phyloP scores from a whole-genome alignment of 2,888 invertebrate genomes.

The Acleris sparsana region DNA sequence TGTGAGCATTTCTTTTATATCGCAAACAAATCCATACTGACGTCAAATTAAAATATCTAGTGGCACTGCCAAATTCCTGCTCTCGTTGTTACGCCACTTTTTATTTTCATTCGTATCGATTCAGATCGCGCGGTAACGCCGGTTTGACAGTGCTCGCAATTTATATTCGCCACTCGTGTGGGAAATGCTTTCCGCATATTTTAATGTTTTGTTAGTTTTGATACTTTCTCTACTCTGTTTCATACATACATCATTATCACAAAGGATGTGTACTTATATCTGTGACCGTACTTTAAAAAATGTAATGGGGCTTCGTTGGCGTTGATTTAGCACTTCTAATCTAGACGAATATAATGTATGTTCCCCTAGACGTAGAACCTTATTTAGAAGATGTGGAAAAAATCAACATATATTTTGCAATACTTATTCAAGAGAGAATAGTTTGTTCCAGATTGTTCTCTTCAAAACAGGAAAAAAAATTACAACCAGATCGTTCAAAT shows the following conservation, averaged over 20 bases:
- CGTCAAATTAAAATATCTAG: slow-evolving; percentile 31
- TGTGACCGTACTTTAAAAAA: too few species aligned
- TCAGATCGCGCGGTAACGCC: slow-evolving; percentile 8
- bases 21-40: slow-evolving; percentile 23
- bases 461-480: slow-evolving; percentile 49
- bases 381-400: too few species aligned
- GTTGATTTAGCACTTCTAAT: too few species aligned
- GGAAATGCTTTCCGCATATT: slow-evolving; percentile 27
- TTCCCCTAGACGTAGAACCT: too few species aligned
- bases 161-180: slow-evolving; percentile 24
- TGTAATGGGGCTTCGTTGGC: too few species aligned
- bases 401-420: too few species aligned
- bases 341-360: too few species aligned
- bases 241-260: background rate
- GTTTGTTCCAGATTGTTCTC: slow-evolving; percentile 46
- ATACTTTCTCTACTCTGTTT: slow-evolving; percentile 19
- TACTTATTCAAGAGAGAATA: background rate
- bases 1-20: slow-evolving; percentile 48
- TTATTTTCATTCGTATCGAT: slow-evolving; percentile 17
- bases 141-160: slow-evolving; percentile 15
- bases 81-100: slow-evolving; percentile 11
- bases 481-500: slow-evolving; percentile 38
- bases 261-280: background rate
- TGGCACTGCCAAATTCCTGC: slow-evolving; percentile 28
- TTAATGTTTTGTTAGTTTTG: slow-evolving; percentile 25